Base-by-base conservation (phyloP, 1,140 invertebrate species). In the Sycophila sp. region DNA sequence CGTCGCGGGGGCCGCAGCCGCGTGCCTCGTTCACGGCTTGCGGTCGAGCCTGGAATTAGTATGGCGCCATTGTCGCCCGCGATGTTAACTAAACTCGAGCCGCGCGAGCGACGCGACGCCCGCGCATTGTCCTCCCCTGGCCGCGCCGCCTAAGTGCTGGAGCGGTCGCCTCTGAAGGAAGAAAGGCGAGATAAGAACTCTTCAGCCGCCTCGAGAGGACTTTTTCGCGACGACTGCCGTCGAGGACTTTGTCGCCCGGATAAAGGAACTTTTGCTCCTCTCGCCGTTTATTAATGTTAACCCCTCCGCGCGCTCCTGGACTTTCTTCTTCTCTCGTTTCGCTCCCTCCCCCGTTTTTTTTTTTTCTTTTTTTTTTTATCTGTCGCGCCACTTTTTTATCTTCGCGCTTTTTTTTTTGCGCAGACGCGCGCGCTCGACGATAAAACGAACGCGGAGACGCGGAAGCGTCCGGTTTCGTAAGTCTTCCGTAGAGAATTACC, bases 41-140 rank as follows among this genome's bases (percentile, higher is more conserved):
- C 67, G 79, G 80, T 80, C 80, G 70, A 76, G 77, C 80, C 67
- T 78, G 76, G 78, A 82, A 83, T 81, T 81, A 82, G 76, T 75
- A 63, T 22, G 59, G 66, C 22, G 45, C 73, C 63, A 74, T 76
- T 73, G 72, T 75, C 71, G 65, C 55, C 45, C 34, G 38, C 47
- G 26, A 49, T 28, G 65, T 68, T 60, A 60, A 69, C 34, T 69
- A 51, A 69, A 60, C 58, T 69, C 51, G 66, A 28, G 15, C 36
- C 38, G 58, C 22, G 17, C 38, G 47, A 69, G 36, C 51, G 53
- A 24, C 55, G 17, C 34, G 5, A 22, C 53, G 10, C 26, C 28
- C 24, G 15, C n/a, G 38, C 34, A 26, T 19, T 69, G 38, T 71
- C 19, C 66, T 11, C 26, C 49, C 65, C 26, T 74, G 1, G 5